These are phyloP conservation scores for Pampusana beccarii DNA, from an alignment of 2,113 vertebrate genomes.

Conservation along the genomic window DNA sequence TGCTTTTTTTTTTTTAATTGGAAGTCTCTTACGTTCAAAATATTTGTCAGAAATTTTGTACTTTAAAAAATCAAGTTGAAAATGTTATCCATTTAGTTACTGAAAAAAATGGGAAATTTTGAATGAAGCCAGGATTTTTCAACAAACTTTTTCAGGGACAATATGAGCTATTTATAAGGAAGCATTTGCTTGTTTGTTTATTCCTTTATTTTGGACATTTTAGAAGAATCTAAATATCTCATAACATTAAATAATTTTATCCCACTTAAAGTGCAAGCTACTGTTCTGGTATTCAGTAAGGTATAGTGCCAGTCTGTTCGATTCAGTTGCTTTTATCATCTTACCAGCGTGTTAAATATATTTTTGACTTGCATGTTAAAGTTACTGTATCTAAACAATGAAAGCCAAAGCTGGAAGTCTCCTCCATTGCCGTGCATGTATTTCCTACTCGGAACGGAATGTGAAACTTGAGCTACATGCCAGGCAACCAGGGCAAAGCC, in stretches of 20 bases:
- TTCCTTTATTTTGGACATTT: neutral
- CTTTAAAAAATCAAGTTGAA: neutral
- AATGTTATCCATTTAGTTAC: neutral
- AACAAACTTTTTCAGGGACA: neutral
- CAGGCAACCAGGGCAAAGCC: neutral
- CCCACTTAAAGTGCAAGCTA: neutral
- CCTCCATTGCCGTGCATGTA: neutral
- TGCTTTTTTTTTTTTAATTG: neutral
- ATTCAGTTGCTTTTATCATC: neutral
- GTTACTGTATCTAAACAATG: neutral
- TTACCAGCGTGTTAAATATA: neutral
- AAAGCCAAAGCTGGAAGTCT: neutral
- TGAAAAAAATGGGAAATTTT: neutral
- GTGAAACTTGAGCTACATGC: neutral
- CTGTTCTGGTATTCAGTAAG: neutral
- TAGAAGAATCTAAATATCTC: neutral
- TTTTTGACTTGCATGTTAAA: neutral
- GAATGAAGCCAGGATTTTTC: neutral
- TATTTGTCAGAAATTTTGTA: neutral
- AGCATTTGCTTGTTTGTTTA: neutral
- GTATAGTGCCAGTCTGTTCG: neutral
- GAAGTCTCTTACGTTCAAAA: neutral
- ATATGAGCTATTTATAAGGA: neutral
- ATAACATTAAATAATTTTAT: neutral
- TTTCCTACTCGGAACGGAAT: neutral